A percentile compares a stretch with the other conserved stretches of the same genome.
phyloP scores from a whole-genome alignment of 2,797 vertebrate species.

The Pipistrellus kuhlii region DNA sequence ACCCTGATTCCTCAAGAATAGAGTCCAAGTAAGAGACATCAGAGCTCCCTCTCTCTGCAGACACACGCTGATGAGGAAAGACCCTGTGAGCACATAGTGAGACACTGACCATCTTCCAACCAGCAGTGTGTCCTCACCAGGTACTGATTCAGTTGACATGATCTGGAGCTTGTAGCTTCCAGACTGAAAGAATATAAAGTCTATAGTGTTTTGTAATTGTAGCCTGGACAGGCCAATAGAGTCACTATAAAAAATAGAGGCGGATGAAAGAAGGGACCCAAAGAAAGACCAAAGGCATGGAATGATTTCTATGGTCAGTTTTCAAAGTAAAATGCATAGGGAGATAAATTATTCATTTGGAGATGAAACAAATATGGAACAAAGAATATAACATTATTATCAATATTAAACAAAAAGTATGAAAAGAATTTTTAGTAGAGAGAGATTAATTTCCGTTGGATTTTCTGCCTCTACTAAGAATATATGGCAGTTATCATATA shows the following conservation, averaged over 20 bases:
- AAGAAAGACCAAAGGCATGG: background rate
- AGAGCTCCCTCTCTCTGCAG: background rate
- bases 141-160: background rate
- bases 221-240: background rate
- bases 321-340: constrained; percentile 32
- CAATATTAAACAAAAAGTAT: constrained; percentile 46
- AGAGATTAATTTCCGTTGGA: constrained; percentile 62
- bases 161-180: background rate
- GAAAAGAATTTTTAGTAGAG: constrained; percentile 19
- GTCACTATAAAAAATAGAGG: background rate
- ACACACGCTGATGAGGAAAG: too few relatives aligned
- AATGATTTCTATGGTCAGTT: background rate
- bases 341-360: constrained; percentile 40
- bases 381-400: constrained; percentile 42
- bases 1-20: background rate
- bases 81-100: rapidly evolving
- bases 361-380: constrained; percentile 29
- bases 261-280: background rate
- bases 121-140: background rate
- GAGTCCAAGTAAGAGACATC: background rate
- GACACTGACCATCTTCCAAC: background rate
- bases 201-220: background rate
- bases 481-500: constrained; percentile 17
- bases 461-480: constrained; percentile 38
- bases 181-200: background rate